phyloP scores from a whole-genome alignment of 2,888 invertebrate genomes.

The Drosophila bunnanda region DNA sequence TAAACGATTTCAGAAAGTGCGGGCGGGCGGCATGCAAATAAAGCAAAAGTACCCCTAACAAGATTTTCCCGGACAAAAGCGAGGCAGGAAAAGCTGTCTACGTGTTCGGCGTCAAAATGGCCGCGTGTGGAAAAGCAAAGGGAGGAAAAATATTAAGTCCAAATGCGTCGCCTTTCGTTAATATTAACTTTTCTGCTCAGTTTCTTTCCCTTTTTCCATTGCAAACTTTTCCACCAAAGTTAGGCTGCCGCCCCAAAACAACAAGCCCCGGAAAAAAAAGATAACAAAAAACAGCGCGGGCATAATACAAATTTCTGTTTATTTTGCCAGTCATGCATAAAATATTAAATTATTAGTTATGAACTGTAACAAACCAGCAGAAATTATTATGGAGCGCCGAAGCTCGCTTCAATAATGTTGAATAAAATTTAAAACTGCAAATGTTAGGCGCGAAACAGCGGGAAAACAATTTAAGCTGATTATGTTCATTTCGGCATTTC shows the following conservation, averaged over 20 bases:
- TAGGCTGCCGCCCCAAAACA: conserved; percentile 45
- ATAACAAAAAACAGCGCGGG: conserved; percentile 46
- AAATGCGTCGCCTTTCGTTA: conserved; percentile 76
- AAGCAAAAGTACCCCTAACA: conserved; percentile 64
- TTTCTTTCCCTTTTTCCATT: conserved; percentile 57
- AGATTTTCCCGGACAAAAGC: conserved; percentile 69
- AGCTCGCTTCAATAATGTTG: not conserved
- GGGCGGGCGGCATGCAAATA: conserved; percentile 38
- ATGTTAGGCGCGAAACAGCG: conserved; percentile 9
- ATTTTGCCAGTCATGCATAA: conserved; percentile 79
- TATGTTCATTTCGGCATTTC: conserved; percentile 23
- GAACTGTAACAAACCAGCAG: conserved; percentile 44
- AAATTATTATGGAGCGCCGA: conserved; percentile 12
- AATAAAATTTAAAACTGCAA: conserved; percentile 20
- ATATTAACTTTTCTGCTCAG: conserved; percentile 79
- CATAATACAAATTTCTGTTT: conserved; percentile 69
- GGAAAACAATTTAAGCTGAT: conserved; percentile 47
- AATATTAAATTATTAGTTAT: conserved; percentile 78
- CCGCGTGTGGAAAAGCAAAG: conserved; percentile 36
- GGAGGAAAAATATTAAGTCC: conserved; percentile 63
- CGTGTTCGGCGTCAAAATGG: conserved; percentile 79
- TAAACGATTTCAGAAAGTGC: conserved; percentile 65
- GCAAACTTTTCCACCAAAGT: conserved; percentile 66
- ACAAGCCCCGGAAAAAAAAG: conserved; percentile 47
- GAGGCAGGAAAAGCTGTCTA: conserved; percentile 60